Evolutionary conservation across 2,113 vertebrate genomes (phyloP), one percentile per base, ranked within the genome.

Genomic region (Emydura subglobosa): DNA sequence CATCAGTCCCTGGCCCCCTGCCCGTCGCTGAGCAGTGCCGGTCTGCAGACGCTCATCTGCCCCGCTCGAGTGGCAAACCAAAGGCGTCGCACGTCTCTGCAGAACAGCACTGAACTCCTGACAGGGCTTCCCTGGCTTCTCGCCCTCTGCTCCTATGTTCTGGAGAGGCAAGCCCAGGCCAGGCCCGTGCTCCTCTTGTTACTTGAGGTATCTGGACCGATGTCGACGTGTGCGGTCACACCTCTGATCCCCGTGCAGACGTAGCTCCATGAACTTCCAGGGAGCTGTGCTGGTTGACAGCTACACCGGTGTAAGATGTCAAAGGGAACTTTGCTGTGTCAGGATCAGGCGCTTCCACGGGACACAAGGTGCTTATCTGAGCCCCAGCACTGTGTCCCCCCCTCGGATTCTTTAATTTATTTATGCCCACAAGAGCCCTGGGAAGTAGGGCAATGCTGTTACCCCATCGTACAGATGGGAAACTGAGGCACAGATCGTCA

Each of bases 311-410:
- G 12, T 42, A 50, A 68, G 53, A 12, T 21, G 53, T 22, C 2
- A 1, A 47, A 16, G 79, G 21, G 8, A 68, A 79, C 84, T 24
- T 1, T 1, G 0, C 1, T 29, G 44, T 12, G 12, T 76, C 7
- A 0, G 0, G 47, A 21, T 42, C 81, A 49, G 51, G n/a, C 59
- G 34, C 31, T 65, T 31, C 31, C 31, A 5, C 6, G 61, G 34
- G 61, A 65, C 31, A 34, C 14, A 4, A 5, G 7, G 31, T n/a
- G 34, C 31, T 65, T 17, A 34, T 34, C 61, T 29, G 29, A 6
- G 4, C 31, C 61, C 6, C 31, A 14, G 14, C 29, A 14, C 31
- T 34, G 29, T 34, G 31, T 34, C 31, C 34, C 14, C 59, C 59
- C 59, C 59, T 17, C 6, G 7, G 14, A 65, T 4, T 65, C 31